Evolutionary conservation across 2,113 vertebrate species (phyloP).

Genomic region (Spea multiplicata): DNA sequence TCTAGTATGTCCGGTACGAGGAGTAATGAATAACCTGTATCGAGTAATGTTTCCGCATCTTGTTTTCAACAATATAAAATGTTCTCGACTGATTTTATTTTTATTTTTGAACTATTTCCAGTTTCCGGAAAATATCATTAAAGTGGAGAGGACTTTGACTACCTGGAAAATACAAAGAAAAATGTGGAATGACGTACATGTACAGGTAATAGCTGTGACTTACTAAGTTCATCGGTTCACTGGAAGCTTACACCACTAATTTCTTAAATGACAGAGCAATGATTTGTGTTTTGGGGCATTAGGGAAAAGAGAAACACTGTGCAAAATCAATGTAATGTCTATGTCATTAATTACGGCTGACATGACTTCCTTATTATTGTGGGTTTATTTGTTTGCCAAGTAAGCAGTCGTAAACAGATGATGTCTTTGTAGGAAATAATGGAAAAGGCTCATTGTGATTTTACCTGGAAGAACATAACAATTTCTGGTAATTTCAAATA

Average conservation of each 20-base stretch:
- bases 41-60: too few species aligned
- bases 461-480: too few species aligned
- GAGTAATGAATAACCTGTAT: too few species aligned
- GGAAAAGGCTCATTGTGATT: neutral
- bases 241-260: conserved; percentile 1
- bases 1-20: too few species aligned
- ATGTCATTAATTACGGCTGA: conserved; percentile 17
- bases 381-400: neutral
- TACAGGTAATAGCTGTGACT: conserved; percentile 26
- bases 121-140: conserved; percentile 21
- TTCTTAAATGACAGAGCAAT: neutral
- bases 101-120: neutral
- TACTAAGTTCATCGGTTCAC: conserved; percentile 10
- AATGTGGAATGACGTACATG: conserved; percentile 21
- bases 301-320: neutral
- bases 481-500: too few species aligned
- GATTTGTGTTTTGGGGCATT: neutral
- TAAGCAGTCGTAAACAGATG: conserved; percentile 11
- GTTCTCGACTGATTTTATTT: neutral
- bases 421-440: neutral
- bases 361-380: conserved; percentile 1
- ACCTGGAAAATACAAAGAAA: conserved; percentile 36
- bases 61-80: neutral
- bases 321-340: neutral
- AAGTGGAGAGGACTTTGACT: conserved; percentile 30